Percentiles rank a stretch among this genome's conserved stretches.
Conservation (phyloP, 2,113 vertebrate species). For the Pedetes capensis region DNA sequence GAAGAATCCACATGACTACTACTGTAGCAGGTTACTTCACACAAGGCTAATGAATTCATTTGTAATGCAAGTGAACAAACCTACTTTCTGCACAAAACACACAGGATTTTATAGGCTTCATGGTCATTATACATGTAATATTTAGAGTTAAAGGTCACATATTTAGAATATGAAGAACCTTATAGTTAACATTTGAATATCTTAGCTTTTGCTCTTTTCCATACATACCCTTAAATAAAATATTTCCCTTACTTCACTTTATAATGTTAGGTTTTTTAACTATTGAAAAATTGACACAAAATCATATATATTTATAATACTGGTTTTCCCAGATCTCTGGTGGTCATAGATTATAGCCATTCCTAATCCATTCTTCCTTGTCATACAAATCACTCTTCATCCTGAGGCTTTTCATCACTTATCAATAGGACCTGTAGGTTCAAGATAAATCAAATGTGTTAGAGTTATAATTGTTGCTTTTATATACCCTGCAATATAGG, state of each 20-base stretch:
- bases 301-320: not conserved
- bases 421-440: not conserved
- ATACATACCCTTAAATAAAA: not conserved
- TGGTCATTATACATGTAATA: not conserved
- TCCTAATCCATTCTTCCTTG: not conserved
- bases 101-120: not conserved
- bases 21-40: not conserved
- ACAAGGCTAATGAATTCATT: not conserved
- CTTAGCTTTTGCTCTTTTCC: not conserved
- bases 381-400: not conserved
- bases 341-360: not conserved
- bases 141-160: not conserved
- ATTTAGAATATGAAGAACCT: not conserved
- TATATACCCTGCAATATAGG: not conserved
- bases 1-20: not conserved
- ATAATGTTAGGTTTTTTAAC: not conserved
- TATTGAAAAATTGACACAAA: not conserved
- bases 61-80: not conserved
- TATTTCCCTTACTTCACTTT: not conserved
- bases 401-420: not conserved
- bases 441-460: not conserved
- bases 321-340: not conserved
- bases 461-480: not conserved
- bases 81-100: not conserved
- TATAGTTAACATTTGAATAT: not conserved